Percentiles rank a stretch among this genome's conserved stretches.
phyloP scores from a whole-genome alignment of 2,888 invertebrate species.

The Acrobasis consociella region DNA sequence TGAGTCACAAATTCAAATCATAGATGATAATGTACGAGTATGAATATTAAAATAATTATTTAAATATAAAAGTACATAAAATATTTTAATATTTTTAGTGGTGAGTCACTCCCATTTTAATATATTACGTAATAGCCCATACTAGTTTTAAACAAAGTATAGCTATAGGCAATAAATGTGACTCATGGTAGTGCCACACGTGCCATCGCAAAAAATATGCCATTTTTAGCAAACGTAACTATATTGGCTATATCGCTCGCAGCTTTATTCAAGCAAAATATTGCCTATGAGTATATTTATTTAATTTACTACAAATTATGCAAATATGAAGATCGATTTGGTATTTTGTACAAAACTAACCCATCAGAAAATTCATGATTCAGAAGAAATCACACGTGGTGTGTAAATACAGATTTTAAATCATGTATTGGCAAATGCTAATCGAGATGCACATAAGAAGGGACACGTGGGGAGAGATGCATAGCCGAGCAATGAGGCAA shows the following conservation, averaged over 20 bases:
- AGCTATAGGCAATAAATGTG: constrained; percentile 59
- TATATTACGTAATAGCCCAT: constrained; percentile 71
- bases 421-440: background rate
- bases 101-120: constrained; percentile 62
- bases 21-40: constrained; percentile 43
- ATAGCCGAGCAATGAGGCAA: too few relatives aligned
- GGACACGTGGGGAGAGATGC: too few relatives aligned
- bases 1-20: constrained; percentile 42
- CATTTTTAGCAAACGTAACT: constrained; percentile 3
- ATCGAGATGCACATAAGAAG: too few relatives aligned
- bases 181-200: constrained; percentile 54
- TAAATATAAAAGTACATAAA: constrained; percentile 37
- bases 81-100: constrained; percentile 63
- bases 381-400: too few relatives aligned
- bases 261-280: background rate
- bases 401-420: background rate
- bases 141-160: constrained; percentile 63
- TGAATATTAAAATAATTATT: constrained; percentile 41
- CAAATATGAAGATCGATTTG: too few relatives aligned
- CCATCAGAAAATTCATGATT: too few relatives aligned
- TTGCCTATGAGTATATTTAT: background rate
- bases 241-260: background rate
- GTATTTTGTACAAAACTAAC: too few relatives aligned
- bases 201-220: constrained; percentile 38
- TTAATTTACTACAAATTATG: too few relatives aligned